Evolutionary conservation across 2,888 invertebrate species (phyloP), one percentile per base, ranked within the genome.

Genomic region (Pediacus dermestoides): DNA sequence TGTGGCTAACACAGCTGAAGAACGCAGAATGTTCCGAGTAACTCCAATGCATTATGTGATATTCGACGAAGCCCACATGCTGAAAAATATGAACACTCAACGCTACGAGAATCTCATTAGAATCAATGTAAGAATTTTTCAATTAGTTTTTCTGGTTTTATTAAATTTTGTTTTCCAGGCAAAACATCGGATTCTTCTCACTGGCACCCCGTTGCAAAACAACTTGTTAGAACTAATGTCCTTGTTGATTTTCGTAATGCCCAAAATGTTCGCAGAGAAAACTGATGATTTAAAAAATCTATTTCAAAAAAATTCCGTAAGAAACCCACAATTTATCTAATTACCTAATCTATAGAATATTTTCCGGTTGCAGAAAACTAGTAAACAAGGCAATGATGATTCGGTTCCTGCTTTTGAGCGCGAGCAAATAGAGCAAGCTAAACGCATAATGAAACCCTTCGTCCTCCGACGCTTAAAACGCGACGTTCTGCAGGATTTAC

Each of bases 21-120:
- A 89, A 60, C 85, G 92, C 40, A 87, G 91, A 66, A 82, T 89
- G 75, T 89, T 96, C 66, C 83, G 93, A 40, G 87, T 93, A 21
- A 86, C 88, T 42, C 80, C 81, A 28, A 81, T 95, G 67, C 85
- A 93, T 64, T 96, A 95, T 64, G 91, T 94, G 0, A 76, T 97
- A 12, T 95, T 95, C 64, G 97, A 97, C 66, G 97, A 97, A 64
- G 95, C 94, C 1, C 96, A 97, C 64, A 94, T 96, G 93, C 73
- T 97, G 18, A 97, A 97, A 68, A 97, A 96, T 64, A 96, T 96
- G 93, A 81, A 87, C 36, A 92, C 95, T 0, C 83, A 85, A 57
- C 76, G 96, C 53, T 96, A 91, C 61, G 84, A 89, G 56, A 86
- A 89, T 66, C 74, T 96, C 36, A 85, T 92, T 58, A 82, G 85